These are phyloP conservation scores for Eupsilia transversa DNA, from an alignment of 2,888 invertebrate genomes.

Conservation along the genomic window DNA sequence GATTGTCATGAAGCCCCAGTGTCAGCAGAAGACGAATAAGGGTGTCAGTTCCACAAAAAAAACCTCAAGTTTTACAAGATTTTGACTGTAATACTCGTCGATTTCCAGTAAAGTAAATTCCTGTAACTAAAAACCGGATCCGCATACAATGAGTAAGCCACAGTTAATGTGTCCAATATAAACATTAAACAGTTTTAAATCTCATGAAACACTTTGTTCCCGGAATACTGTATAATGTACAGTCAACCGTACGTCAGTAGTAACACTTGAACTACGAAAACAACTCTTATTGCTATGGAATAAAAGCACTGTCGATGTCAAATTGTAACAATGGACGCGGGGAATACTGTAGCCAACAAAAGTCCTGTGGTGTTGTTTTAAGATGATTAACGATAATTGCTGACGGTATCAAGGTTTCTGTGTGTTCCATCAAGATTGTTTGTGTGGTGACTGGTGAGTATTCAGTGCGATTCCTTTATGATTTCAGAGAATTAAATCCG, in stretches of 20 bases:
- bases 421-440: slow-evolving; percentile 43
- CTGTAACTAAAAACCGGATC: slow-evolving; percentile 47
- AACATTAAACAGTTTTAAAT: slow-evolving; percentile 74
- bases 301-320: no score
- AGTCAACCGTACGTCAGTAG: no score
- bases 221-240: slow-evolving; percentile 35
- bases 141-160: slow-evolving; percentile 35
- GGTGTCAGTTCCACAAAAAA: not conserved
- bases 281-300: no score
- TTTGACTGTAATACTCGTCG: no score
- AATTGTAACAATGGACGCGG: no score
- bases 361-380: slow-evolving; percentile 69
- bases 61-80: no score
- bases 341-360: slow-evolving; percentile 42
- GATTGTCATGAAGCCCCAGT: not conserved
- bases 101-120: no score
- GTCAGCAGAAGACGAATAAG: not conserved
- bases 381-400: slow-evolving; percentile 75
- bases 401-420: slow-evolving; percentile 35
- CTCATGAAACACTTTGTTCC: slow-evolving; percentile 58
- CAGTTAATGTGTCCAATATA: slow-evolving; percentile 58
- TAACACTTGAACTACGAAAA: no score
- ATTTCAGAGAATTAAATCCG: not conserved
- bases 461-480: not conserved
- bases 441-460: not conserved